Evolutionary conservation across 2,113 vertebrate species (phyloP), one percentile per base, ranked within the genome.

Genomic region (Hippocampus abdominalis): DNA sequence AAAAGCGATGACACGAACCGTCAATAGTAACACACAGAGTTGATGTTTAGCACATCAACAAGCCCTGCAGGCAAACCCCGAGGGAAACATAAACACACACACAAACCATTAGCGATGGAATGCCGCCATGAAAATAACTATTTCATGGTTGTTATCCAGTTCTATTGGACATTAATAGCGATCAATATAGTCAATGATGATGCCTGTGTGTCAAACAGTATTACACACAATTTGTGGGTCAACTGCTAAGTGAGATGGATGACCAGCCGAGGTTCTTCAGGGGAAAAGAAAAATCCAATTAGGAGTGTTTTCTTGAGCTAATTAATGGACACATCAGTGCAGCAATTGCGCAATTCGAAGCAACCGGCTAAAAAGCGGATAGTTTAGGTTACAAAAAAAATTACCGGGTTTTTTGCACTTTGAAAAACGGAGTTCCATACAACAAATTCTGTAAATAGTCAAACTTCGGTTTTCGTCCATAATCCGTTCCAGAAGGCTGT

Each of bases 161-260:
- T 36, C 32, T 36, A 36, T 5, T 36, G 32, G 32, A 36, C 32
- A 36, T 36, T 6, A 29, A 29, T 29, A 29, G 2, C 29, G 29
- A 29, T 29, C 69, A 76, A 79, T 77, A 82, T 59, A 75, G 80
- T 81, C 80, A 62, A 2, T 40, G 59, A 84, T 82, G 85, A 88
- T 84, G 86, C 77, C 80, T 75, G 69, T 27, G 61, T 49, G 48
- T 74, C 8, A 6, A n/a, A n/a, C n/a, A n/a, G n/a, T n/a, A n/a
- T n/a, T n/a, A n/a, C n/a, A n/a, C n/a, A n/a, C 51, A 72, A 63
- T 69, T 64, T 57, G 23, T 11, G 11, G 15, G 70, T 9, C 25
- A 62, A 71, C 66, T 62, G 46, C 54, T 27, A 40, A 27, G 42
- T 25, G 2, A 70, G 79, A 89, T 3, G 20, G 44, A 84, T 25